Evolutionary conservation across 2,113 vertebrate species (phyloP), one percentile per base, ranked within the genome.

Genomic region (Clarias magur): DNA sequence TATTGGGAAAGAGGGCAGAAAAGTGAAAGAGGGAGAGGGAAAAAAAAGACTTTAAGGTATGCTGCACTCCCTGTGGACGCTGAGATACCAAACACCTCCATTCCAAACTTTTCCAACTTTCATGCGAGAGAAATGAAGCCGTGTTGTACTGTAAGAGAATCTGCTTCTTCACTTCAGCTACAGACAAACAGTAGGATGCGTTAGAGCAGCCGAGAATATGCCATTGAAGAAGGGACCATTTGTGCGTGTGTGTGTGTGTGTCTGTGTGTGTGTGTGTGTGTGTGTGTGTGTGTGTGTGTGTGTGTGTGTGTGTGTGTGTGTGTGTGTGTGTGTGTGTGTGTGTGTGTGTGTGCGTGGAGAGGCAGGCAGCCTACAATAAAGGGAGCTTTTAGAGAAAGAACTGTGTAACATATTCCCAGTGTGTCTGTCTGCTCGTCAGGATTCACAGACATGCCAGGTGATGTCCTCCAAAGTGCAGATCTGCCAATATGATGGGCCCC

Each of bases 101-200:
- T 81, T 90, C 92, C 92, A 89, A 88, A 92, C 91, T 91, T 94
- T 92, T 89, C 89, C 92, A 93, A 93, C 92, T 94, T 93, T 91
- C 90, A 90, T 89, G 89, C 73, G 89, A 94, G 92, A 94, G 93
- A 93, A 94, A 94, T 93, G 88, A 93, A 91, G 88, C 92, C 89
- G 91, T 90, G 88, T 84, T 90, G 91, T 89, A 93, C 87, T 89
- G 89, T 86, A 89, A 94, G 87, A 89, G 89, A 91, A 88, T 93
- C 93, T 92, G 92, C 88, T 88, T 86, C 80, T 89, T 38, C 85
- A 78, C 82, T 92, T 92, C 88, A 90, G 85, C 90, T 57, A 76
- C 72, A 89, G 89, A 89, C 88, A 89, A 89, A 91, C 86, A 87
- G 89, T 87, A 83, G 87, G 78, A 88, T 87, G 86, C 86, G 76